Percentiles rank a stretch among this genome's conserved stretches.
Evolutionary conservation across 2,888 invertebrate species (phyloP).

Genomic region (Lypha dubia): DNA sequence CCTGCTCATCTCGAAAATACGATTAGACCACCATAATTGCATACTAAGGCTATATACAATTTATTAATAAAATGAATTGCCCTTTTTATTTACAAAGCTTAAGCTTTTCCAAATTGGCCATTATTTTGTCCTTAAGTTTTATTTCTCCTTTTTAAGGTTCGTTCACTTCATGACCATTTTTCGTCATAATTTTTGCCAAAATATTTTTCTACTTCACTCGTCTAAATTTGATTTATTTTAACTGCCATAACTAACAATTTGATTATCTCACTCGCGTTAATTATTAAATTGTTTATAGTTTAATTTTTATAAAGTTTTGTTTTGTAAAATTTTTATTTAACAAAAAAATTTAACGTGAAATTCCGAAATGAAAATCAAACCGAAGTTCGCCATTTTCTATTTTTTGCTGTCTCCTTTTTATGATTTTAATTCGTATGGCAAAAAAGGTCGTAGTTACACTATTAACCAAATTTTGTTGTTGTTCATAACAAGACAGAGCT

Average conservation of each 20-base stretch:
- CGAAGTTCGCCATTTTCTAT: constrained; percentile 78
- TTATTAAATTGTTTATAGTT: constrained; percentile 26
- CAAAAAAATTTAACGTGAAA: constrained; percentile 74
- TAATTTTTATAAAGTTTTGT: constrained; percentile 44
- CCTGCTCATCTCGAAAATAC: background rate
- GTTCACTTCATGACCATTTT: constrained; percentile 72
- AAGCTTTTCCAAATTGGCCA: constrained; percentile 48
- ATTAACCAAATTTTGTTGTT: background rate
- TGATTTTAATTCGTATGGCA: constrained; percentile 50
- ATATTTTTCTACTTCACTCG: constrained; percentile 45
- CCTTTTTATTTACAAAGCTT: constrained; percentile 13
- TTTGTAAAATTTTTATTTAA: constrained; percentile 67
- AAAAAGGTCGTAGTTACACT: constrained; percentile 52
- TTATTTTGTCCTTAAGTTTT: constrained; percentile 48
- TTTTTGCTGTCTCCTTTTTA: constrained; percentile 74
- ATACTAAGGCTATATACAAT: constrained; percentile 2
- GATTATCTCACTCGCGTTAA: constrained; percentile 26
- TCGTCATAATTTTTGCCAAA: constrained; percentile 59
- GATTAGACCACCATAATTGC: constrained; percentile 15
- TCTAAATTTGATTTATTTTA: background rate
- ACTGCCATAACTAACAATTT: constrained; percentile 17
- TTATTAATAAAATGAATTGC: constrained; percentile 17
- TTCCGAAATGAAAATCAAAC: constrained; percentile 77
- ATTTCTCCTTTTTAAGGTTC: constrained; percentile 67
- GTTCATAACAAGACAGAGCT: background rate